Evolutionary conservation across 2,113 vertebrate species (phyloP).

Genomic region (Hydrolagus affinis): DNA sequence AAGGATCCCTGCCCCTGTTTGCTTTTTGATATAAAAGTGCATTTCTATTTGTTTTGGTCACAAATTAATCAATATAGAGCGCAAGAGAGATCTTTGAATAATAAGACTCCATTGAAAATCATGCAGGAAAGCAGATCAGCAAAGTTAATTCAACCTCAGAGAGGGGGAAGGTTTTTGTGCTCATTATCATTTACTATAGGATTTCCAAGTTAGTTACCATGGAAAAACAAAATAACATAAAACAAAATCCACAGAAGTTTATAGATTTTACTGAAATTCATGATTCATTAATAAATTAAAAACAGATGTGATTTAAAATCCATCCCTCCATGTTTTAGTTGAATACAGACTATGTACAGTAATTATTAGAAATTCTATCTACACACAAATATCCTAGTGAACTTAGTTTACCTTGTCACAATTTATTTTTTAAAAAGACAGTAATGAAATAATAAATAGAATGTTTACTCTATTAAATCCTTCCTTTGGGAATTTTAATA

Average conservation of each 20-base stretch:
- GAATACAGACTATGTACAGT: not conserved
- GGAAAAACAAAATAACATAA: slow-evolving; percentile 12
- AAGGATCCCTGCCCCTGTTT: not conserved
- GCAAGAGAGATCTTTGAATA: not conserved
- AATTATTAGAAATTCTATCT: slow-evolving; percentile 28
- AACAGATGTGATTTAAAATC: slow-evolving; percentile 10
- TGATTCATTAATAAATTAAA: slow-evolving; percentile 24
- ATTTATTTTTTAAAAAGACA: not conserved
- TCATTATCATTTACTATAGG: slow-evolving; percentile 5
- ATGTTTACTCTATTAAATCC: not conserved
- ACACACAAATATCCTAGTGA: not conserved
- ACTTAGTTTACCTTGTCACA: not conserved
- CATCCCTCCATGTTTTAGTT: not conserved
- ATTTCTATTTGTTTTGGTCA: not conserved
- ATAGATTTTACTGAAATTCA: slow-evolving; percentile 24
- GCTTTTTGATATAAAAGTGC: not conserved
- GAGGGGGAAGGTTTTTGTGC: not conserved
- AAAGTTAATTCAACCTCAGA: not conserved
- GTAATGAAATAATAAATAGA: not conserved
- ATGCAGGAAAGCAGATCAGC: not conserved
- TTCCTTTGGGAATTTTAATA: no score
- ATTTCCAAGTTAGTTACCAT: slow-evolving; percentile 5
- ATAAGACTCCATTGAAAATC: not conserved
- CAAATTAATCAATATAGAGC: not conserved
- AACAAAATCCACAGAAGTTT: not conserved